Percentiles rank a stretch among this genome's conserved stretches.
phyloP scores from a whole-genome alignment of 2,888 invertebrate genomes.

The Pilophorus perplexus region DNA sequence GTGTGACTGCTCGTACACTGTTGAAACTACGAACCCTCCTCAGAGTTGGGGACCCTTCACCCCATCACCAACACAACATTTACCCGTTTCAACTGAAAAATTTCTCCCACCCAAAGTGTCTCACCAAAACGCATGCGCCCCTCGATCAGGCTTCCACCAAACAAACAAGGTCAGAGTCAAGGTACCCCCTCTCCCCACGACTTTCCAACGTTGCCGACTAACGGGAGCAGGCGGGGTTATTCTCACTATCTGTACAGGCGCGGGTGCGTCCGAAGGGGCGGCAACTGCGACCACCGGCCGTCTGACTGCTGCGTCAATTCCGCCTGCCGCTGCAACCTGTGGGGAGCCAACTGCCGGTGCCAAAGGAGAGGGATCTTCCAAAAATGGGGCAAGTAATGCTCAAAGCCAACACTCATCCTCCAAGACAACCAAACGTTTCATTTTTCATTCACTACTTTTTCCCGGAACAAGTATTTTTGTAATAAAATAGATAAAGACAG shows the following conservation, averaged over 20 bases:
- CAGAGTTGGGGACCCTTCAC: too few relatives aligned
- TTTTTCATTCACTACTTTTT: slow-evolving; percentile 18
- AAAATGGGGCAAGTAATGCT: slow-evolving; percentile 59
- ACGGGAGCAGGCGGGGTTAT: slow-evolving; percentile 38
- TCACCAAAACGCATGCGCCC: slow-evolving; percentile 7
- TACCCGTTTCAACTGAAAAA: neutral
- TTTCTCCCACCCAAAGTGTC: neutral
- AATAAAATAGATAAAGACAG: slow-evolving; percentile 18
- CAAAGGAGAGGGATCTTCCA: slow-evolving; percentile 85
- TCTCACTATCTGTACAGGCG: slow-evolving; percentile 44
- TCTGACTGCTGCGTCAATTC: slow-evolving; percentile 83
- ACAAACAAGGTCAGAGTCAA: neutral
- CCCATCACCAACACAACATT: too few relatives aligned
- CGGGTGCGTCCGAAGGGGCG: slow-evolving; percentile 71
- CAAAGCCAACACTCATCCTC: slow-evolving; percentile 23
- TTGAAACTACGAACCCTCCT: too few relatives aligned
- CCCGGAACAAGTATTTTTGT: slow-evolving; percentile 37
- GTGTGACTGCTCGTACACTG: too few relatives aligned
- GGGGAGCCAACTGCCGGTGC: slow-evolving; percentile 85
- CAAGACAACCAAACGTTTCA: slow-evolving; percentile 17
- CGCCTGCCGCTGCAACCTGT: slow-evolving; percentile 82
- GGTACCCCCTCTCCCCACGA: neutral
- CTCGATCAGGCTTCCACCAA: neutral
- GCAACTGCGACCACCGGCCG: slow-evolving; percentile 80
- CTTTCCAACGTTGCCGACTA: slow-evolving; percentile 37